A percentile compares a stretch with the other conserved stretches of the same genome.
Conservation (phyloP, 2,888 invertebrate genomes). For the Agonopterix arenella region DNA sequence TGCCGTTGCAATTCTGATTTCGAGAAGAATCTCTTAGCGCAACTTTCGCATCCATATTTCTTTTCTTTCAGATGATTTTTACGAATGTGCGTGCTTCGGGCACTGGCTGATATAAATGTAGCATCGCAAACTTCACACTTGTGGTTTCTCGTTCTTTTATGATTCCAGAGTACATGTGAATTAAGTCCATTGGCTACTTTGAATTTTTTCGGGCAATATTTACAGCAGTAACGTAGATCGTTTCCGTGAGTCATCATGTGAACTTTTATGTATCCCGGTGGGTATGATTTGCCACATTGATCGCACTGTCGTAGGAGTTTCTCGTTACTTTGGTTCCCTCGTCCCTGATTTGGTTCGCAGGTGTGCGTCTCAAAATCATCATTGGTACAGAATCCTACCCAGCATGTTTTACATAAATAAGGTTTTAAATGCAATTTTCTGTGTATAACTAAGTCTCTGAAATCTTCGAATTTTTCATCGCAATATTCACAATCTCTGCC, state of each 20-base stretch:
- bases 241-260: constrained; percentile 65
- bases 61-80: constrained; percentile 69
- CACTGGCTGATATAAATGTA: constrained; percentile 65
- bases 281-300: constrained; percentile 70
- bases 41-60: constrained; percentile 64
- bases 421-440: constrained; percentile 62
- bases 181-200: constrained; percentile 65
- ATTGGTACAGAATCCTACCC: constrained; percentile 55
- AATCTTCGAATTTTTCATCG: constrained; percentile 65
- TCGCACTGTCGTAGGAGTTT: constrained; percentile 56
- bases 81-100: constrained; percentile 60
- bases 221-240: constrained; percentile 57
- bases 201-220: constrained; percentile 67
- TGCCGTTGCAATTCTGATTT: constrained; percentile 65
- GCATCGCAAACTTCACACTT: constrained; percentile 69
- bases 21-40: constrained; percentile 63
- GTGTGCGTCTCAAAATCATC: constrained; percentile 42
- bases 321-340: constrained; percentile 32
- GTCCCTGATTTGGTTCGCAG: constrained; percentile 44
- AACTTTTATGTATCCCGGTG: constrained; percentile 62
- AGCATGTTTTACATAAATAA: constrained; percentile 62
- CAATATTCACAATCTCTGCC: constrained; percentile 68
- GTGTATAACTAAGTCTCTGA: constrained; percentile 55
- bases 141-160: constrained; percentile 62
- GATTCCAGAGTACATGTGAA: constrained; percentile 67